Evolutionary conservation across 2,113 vertebrate species (phyloP).

Genomic region (Mesoclemmys tuberculata): DNA sequence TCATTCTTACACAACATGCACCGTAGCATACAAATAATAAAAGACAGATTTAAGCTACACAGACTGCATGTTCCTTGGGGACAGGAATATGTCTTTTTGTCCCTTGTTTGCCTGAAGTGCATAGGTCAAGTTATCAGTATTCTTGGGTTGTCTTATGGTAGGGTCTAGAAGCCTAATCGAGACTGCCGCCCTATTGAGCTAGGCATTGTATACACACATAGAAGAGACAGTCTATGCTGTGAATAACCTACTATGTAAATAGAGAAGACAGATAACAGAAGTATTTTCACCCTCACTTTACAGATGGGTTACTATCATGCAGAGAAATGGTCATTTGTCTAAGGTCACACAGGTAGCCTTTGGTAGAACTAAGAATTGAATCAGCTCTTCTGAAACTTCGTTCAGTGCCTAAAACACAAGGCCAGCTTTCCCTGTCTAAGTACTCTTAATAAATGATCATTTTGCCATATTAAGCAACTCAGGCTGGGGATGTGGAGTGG

Average conservation of each 20-base stretch:
- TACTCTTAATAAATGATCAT: neutral
- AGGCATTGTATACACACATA: neutral
- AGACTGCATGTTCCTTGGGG: fast-evolving
- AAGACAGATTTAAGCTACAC: neutral
- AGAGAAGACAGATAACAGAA: neutral
- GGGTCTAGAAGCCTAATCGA: fast-evolving
- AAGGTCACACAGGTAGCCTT: neutral
- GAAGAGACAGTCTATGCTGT: no score
- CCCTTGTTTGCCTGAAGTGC: fast-evolving
- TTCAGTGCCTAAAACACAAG: neutral
- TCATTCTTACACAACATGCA: neutral
- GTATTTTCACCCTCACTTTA: neutral
- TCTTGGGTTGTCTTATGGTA: neutral
- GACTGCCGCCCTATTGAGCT: fast-evolving
- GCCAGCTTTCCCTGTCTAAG: neutral
- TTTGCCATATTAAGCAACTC: neutral
- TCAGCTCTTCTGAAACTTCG: neutral
- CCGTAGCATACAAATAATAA: neutral
- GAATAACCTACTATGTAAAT: neutral
- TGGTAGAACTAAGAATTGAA: neutral
- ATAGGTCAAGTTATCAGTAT: fast-evolving
- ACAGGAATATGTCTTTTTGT: fast-evolving
- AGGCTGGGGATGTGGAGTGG: neutral
- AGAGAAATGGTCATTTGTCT: neutral
- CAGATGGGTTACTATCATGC: neutral